Conservation (phyloP, 2,113 vertebrate genomes). For the Cavia porcellus region DNA sequence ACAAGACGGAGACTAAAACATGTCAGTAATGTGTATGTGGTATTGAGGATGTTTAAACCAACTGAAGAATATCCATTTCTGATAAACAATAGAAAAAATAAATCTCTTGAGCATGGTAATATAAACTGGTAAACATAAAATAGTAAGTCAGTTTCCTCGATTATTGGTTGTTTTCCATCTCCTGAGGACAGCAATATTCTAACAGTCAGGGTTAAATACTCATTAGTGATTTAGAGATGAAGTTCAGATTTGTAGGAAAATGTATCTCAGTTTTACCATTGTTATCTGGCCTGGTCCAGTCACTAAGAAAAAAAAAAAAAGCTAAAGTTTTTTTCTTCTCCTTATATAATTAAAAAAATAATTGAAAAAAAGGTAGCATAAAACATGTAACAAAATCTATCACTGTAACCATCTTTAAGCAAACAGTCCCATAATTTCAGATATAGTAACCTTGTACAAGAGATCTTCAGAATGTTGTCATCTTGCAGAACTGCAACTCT, state of each 20-base stretch:
- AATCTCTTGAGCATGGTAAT: background rate
- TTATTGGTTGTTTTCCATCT: background rate
- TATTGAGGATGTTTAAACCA: background rate
- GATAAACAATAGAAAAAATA: background rate
- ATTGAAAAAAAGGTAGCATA: background rate
- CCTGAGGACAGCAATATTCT: background rate
- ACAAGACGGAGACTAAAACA: background rate
- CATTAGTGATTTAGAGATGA: background rate
- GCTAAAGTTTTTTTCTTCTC: background rate
- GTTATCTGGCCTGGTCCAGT: background rate
- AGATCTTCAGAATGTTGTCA: background rate
- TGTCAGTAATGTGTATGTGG: background rate
- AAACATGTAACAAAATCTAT: background rate
- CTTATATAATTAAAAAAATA: background rate
- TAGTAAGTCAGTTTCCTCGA: background rate
- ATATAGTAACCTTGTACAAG: background rate
- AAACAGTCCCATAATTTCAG: background rate
- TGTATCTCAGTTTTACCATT: background rate
- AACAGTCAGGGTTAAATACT: background rate
- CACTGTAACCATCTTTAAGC: background rate
- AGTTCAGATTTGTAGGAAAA: background rate
- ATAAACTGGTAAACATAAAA: background rate
- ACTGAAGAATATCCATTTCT: background rate
- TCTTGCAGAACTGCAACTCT: background rate
- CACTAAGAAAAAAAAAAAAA: background rate